Percentiles rank a stretch among this genome's conserved stretches.
Conservation (phyloP, 2,797 vertebrate genomes). For the Halcyon smyrnensis region DNA sequence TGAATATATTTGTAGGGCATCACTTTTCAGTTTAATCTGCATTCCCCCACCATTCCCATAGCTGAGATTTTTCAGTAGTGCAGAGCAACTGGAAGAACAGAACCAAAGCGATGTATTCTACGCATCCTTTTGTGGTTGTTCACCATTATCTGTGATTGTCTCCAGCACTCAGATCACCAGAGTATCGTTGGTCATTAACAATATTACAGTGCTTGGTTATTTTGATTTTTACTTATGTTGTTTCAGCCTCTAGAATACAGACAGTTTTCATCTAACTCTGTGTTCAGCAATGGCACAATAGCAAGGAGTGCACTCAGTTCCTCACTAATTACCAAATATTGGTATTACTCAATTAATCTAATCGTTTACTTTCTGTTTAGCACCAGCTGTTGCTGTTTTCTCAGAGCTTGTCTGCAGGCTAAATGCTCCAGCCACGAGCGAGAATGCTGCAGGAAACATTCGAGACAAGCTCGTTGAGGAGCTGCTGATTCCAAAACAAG, state of each 20-base stretch:
- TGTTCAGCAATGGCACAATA: background rate
- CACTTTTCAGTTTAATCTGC: background rate
- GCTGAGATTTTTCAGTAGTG: background rate
- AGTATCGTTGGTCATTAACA: background rate
- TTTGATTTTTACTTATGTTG: background rate
- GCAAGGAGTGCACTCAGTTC: background rate
- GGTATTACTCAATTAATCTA: background rate
- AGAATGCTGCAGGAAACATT: constrained; percentile 31
- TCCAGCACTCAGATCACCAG: background rate
- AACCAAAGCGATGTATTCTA: background rate
- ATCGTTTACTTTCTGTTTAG: constrained; percentile 1
- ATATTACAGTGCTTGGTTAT: background rate
- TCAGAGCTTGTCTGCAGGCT: constrained; percentile 32
- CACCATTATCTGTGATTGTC: background rate
- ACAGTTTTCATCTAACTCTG: background rate
- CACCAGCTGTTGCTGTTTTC: constrained; percentile 50
- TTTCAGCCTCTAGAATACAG: background rate
- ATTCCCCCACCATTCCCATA: background rate
- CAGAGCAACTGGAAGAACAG: background rate
- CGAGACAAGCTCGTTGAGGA: background rate
- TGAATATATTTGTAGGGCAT: background rate
- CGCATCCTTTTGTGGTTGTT: background rate
- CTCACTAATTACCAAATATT: constrained; percentile 1
- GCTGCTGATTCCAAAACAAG: constrained; percentile 20
- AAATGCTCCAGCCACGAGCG: background rate